Evolutionary conservation across 1,140 invertebrate species (phyloP).

Genomic region (Ceratoteleas bidentatus): DNA sequence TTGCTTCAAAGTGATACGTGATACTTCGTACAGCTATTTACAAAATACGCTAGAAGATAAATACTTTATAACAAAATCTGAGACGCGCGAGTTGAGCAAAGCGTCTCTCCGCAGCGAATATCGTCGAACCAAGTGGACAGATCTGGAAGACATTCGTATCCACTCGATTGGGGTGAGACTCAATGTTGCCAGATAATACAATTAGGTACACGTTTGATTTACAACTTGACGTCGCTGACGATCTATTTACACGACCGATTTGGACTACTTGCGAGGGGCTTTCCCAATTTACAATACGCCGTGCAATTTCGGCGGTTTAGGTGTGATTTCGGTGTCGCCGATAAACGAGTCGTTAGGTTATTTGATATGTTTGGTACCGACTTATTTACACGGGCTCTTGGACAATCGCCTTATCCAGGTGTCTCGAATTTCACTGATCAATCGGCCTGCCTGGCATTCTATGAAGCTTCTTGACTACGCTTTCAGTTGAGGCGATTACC

Average conservation of each 20-base stretch:
- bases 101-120: constrained; percentile 39
- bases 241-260: constrained; percentile 40
- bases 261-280: background rate
- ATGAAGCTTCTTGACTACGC: too few species aligned
- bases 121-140: constrained; percentile 29
- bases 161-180: constrained; percentile 23
- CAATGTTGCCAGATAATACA: constrained; percentile 34
- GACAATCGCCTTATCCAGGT: constrained; percentile 4
- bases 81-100: constrained; percentile 48
- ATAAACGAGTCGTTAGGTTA: background rate
- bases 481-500: too few species aligned
- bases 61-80: constrained; percentile 69
- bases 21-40: constrained; percentile 69
- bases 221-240: constrained; percentile 11
- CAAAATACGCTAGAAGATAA: constrained; percentile 64
- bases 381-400: constrained; percentile 9
- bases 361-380: constrained; percentile 9
- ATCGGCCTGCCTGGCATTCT: too few species aligned
- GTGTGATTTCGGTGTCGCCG: constrained; percentile 5
- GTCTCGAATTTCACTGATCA: too few species aligned
- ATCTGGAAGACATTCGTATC: constrained; percentile 15
- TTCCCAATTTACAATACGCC: background rate
- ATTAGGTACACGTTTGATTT: constrained; percentile 27
- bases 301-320: constrained; percentile 15
- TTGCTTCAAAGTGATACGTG: constrained; percentile 49